Evolutionary conservation across 2,797 vertebrate species (phyloP), one percentile per base, ranked within the genome.

Genomic region (Phoxinus dragarum): DNA sequence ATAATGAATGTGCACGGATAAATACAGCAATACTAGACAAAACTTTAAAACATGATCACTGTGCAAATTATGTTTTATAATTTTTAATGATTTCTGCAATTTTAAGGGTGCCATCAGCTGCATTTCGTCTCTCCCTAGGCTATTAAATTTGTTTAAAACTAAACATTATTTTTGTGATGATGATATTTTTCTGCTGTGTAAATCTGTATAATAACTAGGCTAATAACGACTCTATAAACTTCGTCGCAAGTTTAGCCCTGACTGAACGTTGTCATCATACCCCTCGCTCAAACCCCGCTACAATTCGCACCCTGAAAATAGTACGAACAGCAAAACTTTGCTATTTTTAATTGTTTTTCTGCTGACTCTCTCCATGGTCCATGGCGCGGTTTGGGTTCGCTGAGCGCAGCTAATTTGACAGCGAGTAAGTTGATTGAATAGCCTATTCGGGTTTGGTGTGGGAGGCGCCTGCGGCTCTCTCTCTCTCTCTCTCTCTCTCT

Each of bases 401-500:
- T 75, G 80, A 82, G 88, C 75, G 49, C 72, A 82, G 86, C 85
- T 89, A 67, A 89, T 87, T 86, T 87, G 86, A 76, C 87, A 86
- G 85, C 67, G 88, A 83, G 72, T 67, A 56, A 87, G 49, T 87
- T 88, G 85, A 90, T 90, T 86, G 87, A 89, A 81, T 86, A 49
- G 47, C 47, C 47, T 49, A 88, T 87, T 89, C 84, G 83, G 84
- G 80, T 77, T 80, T 34, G 38, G 47, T 42, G 84, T 85, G 91
- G 92, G 91, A 90, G 93, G 91, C 54, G 91, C 88, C 87, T 88
- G 81, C 76, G 42, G 73, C 88, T 81, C 38, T 23, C 49, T 44
- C 69, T 47, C 72, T 38, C 12, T 77, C 72, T 49, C 72, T 49
- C 54, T 73, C 69, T 21, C 49, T 12, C 67, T 44, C 68, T 54